Evolutionary conservation across 2,888 invertebrate species (phyloP).

Genomic region (Aporophyla nigra): DNA sequence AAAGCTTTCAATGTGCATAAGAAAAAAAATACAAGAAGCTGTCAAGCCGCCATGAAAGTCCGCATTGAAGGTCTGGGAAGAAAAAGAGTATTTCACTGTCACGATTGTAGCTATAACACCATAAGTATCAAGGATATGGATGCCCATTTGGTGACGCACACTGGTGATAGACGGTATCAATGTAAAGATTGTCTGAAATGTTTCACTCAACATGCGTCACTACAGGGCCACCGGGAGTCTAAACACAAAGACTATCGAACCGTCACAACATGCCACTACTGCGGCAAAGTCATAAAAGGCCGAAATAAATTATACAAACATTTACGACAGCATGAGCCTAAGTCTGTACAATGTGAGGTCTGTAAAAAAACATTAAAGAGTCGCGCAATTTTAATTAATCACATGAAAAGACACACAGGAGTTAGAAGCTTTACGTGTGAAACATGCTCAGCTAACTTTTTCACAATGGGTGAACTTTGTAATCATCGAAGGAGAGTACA

Average conservation of each 20-base stretch:
- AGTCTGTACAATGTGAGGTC: slow-evolving; percentile 54
- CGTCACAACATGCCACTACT: slow-evolving; percentile 80
- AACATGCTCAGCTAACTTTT: slow-evolving; percentile 80
- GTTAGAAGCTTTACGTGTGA: slow-evolving; percentile 81
- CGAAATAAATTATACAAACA: slow-evolving; percentile 78
- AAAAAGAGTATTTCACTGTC: slow-evolving; percentile 69
- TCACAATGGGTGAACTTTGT: slow-evolving; percentile 77
- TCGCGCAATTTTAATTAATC: slow-evolving; percentile 67
- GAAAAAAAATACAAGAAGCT: slow-evolving; percentile 67
- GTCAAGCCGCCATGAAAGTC: slow-evolving; percentile 67
- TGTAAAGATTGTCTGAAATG: slow-evolving; percentile 78
- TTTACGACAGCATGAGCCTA: slow-evolving; percentile 71
- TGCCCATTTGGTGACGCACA: slow-evolving; percentile 77
- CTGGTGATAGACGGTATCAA: slow-evolving; percentile 77
- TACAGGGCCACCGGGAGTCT: slow-evolving; percentile 78
- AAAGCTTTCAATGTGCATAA: slow-evolving; percentile 74
- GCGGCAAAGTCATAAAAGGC: slow-evolving; percentile 81
- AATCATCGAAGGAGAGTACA: slow-evolving; percentile 79
- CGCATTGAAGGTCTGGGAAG: slow-evolving; percentile 77
- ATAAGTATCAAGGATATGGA: slow-evolving; percentile 77
- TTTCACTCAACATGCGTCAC: slow-evolving; percentile 79
- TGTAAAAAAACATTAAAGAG: slow-evolving; percentile 73
- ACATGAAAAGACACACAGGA: slow-evolving; percentile 81
- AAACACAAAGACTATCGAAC: slow-evolving; percentile 74
- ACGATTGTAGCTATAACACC: slow-evolving; percentile 78